These are phyloP conservation scores for Desoria tigrina DNA, from an alignment of 2,888 invertebrate genomes.

Conservation along the genomic window DNA sequence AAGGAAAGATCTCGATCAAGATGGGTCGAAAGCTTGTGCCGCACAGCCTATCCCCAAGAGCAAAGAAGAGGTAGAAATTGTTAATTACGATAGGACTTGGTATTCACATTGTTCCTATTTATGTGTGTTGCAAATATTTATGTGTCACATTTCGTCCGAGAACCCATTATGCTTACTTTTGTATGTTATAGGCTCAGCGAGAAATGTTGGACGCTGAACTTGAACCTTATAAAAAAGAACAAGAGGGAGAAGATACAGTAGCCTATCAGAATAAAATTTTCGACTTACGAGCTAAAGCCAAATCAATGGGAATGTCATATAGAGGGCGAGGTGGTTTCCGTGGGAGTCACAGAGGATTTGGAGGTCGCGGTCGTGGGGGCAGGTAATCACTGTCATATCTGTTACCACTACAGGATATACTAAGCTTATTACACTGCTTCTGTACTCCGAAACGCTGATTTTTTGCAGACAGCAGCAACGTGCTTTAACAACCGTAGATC, in stretches of 20 bases:
- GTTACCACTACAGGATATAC: too few species aligned
- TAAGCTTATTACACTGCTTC: too few species aligned
- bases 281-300: slow-evolving; percentile 66
- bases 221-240: slow-evolving; percentile 85
- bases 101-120: slow-evolving; percentile 1
- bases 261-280: slow-evolving; percentile 75
- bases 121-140: too few species aligned
- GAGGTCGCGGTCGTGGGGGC: slow-evolving; percentile 49
- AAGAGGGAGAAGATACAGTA: slow-evolving; percentile 81
- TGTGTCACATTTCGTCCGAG: too few species aligned
- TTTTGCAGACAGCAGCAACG: slow-evolving; percentile 12
- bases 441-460: too few species aligned
- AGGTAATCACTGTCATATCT: too few species aligned
- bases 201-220: slow-evolving; percentile 88
- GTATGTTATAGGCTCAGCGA: slow-evolving; percentile 76
- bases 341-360: slow-evolving; percentile 49
- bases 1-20: slow-evolving; percentile 56
- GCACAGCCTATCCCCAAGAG: not conserved
- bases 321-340: slow-evolving; percentile 54
- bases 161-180: too few species aligned
- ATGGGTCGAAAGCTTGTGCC: slow-evolving; percentile 21
- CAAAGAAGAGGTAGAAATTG: slow-evolving; percentile 69
- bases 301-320: slow-evolving; percentile 55
- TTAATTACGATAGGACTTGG: too few species aligned
- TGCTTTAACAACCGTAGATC: slow-evolving; percentile 67